These are phyloP conservation scores for Trichomycterus rosablanca DNA, from an alignment of 2,113 vertebrate genomes.

Conservation along the genomic window DNA sequence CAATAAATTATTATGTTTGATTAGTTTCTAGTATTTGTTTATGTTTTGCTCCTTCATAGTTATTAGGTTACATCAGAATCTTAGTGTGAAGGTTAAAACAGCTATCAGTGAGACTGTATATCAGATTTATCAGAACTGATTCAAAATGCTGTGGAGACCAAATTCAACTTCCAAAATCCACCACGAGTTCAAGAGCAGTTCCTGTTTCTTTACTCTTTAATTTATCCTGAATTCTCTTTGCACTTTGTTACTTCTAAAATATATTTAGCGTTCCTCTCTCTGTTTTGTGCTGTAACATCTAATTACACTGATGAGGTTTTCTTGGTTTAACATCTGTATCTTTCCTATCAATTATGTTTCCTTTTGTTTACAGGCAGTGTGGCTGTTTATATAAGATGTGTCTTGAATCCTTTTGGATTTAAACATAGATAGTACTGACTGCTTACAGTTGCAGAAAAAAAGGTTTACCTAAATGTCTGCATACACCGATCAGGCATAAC, in stretches of 20 bases:
- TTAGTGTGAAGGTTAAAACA: too few relatives aligned
- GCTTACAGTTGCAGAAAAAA: too few relatives aligned
- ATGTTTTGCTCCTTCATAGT: too few relatives aligned
- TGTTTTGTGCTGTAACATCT: constrained; percentile 9
- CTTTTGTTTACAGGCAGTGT: constrained; percentile 29
- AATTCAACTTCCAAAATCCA: not conserved
- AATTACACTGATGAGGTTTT: constrained; percentile 28
- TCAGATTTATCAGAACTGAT: not conserved
- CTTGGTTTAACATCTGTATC: constrained; percentile 28
- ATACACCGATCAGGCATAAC: too few relatives aligned
- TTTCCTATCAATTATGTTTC: constrained; percentile 27
- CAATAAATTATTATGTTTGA: too few relatives aligned
- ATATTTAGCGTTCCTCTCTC: not conserved
- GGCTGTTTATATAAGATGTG: constrained; percentile 15
- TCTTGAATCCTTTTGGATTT: not conserved
- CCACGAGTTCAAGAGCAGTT: not conserved
- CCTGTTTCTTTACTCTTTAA: not conserved
- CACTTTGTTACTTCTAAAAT: constrained; percentile 2
- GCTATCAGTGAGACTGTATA: too few relatives aligned
- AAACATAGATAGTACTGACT: constrained; percentile 25
- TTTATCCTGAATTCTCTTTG: not conserved
- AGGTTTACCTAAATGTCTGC: too few relatives aligned
- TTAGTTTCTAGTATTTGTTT: too few relatives aligned
- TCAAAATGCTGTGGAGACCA: not conserved
- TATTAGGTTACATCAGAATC: too few relatives aligned